These are phyloP conservation scores for Campylorhamphus procurvoides DNA, from an alignment of 2,113 vertebrate species.

Conservation along the genomic window DNA sequence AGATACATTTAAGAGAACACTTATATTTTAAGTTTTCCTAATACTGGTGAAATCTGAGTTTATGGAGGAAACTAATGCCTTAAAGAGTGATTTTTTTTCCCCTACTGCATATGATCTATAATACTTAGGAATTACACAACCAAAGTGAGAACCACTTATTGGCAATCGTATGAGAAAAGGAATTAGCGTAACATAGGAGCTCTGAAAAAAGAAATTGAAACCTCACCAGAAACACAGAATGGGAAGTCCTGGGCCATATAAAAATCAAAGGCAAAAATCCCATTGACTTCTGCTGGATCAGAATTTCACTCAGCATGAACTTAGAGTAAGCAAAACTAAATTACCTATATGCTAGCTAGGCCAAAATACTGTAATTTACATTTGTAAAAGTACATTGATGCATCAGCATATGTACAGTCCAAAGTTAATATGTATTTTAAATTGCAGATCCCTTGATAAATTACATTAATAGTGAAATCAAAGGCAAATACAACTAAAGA, in stretches of 20 bases:
- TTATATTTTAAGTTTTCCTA: not conserved
- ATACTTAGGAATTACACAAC: not conserved
- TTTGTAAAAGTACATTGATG: not conserved
- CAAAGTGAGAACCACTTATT: not conserved
- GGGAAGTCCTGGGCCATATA: not conserved
- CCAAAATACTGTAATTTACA: not conserved
- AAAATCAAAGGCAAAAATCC: not conserved
- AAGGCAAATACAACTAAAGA: not conserved
- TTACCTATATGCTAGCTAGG: not conserved
- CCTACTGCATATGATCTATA: not conserved
- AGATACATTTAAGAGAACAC: not conserved
- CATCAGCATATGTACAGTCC: not conserved
- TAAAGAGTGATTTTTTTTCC: not conserved
- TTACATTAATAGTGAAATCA: not conserved
- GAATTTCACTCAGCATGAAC: not conserved
- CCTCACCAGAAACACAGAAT: not conserved
- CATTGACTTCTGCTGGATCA: not conserved
- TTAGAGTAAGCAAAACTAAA: not conserved
- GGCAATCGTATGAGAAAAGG: not conserved
- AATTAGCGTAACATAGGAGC: not conserved
- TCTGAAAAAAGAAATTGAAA: not conserved
- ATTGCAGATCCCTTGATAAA: not conserved
- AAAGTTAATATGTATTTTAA: not conserved
- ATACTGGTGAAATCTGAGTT: not conserved
- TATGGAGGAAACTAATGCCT: not conserved